Base-by-base conservation (phyloP, 2,113 vertebrate genomes). In the Hassar affinis region DNA sequence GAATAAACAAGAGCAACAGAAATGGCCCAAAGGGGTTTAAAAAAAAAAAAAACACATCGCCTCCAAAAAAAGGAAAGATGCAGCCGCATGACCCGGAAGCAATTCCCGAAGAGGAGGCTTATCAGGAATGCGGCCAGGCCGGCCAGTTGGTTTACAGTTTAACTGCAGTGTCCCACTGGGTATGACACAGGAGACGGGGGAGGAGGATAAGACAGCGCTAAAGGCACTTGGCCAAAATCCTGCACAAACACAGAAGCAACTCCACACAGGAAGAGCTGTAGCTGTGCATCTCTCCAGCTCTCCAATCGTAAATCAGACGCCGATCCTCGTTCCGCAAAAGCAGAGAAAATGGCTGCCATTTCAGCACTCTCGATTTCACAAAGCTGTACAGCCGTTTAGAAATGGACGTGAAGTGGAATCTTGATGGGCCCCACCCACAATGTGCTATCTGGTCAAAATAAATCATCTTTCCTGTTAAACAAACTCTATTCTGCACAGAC, bases 31-130 rank as follows among this genome's bases (percentile, higher is more conserved):
- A 54, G 22, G 17, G n/a, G n/a, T n/a, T n/a, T n/a, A n/a, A 61
- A 6, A 69, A 8, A 72, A 75, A 80, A 52, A 83, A 83, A 38
- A 77, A 11, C 71, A 56, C 27, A 85, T 27, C 10, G 17, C 5
- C n/a, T 68, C 6, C 1, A 30, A 38, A 85, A 74, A 22, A n/a
- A 83, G 82, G 84, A 30, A 77, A 86, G 86, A 78, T 86, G 79
- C 80, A 59, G 51, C 62, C 81, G 47, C 81, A 86, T 87, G 89
- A 94, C 92, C 93, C 92, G 92, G 93, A 95, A 94, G 93, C 90
- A 93, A 93, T 94, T 93, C 89, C 87, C 86, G 75, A 80, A 18
- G 84, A 80, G 71, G 82, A 88, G 81, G 85, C 72, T 93, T 87
- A 93, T 93, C 89, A 87, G 92, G 90, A 92, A 93, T 93, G 91